Evolutionary conservation across 2,797 vertebrate genomes (phyloP).

Genomic region (Pagetopsis macropterus): DNA sequence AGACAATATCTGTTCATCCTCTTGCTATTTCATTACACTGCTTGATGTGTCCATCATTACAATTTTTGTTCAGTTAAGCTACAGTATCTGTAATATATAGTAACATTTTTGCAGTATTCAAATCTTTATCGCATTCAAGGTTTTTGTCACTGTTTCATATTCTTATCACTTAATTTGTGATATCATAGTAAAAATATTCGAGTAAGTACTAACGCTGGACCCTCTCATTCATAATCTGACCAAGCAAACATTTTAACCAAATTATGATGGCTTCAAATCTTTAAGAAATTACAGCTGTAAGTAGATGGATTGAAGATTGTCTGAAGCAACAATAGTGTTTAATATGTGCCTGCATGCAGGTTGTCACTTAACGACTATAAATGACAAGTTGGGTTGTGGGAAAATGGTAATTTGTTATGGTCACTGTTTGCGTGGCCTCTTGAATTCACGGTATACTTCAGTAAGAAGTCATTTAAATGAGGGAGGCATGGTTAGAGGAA

Average conservation of each 20-base stretch:
- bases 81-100: neutral
- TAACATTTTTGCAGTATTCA: slow-evolving; percentile 9
- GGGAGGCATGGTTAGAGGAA: slow-evolving; percentile 30
- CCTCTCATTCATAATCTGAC: too few species aligned
- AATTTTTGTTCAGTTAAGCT: neutral
- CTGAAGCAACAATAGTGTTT: slow-evolving; percentile 31
- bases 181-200: neutral
- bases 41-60: neutral
- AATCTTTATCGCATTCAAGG: neutral
- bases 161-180: neutral
- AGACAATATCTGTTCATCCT: slow-evolving; percentile 12
- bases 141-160: neutral
- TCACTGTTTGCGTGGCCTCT: slow-evolving; percentile 44
- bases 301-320: slow-evolving; percentile 21
- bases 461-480: slow-evolving; percentile 49
- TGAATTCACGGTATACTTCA: slow-evolving; percentile 48
- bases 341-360: slow-evolving; percentile 27
- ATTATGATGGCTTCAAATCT: slow-evolving; percentile 2
- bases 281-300: slow-evolving; percentile 15
- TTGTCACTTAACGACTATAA: slow-evolving; percentile 51
- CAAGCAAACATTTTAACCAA: too few species aligned
- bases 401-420: slow-evolving; percentile 58
- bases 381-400: slow-evolving; percentile 55
- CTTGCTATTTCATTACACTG: slow-evolving; percentile 23
- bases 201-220: neutral